A percentile compares a stretch with the other conserved stretches of the same genome.
Evolutionary conservation across 2,888 invertebrate species (phyloP).

Genomic region (Tachina lurida): DNA sequence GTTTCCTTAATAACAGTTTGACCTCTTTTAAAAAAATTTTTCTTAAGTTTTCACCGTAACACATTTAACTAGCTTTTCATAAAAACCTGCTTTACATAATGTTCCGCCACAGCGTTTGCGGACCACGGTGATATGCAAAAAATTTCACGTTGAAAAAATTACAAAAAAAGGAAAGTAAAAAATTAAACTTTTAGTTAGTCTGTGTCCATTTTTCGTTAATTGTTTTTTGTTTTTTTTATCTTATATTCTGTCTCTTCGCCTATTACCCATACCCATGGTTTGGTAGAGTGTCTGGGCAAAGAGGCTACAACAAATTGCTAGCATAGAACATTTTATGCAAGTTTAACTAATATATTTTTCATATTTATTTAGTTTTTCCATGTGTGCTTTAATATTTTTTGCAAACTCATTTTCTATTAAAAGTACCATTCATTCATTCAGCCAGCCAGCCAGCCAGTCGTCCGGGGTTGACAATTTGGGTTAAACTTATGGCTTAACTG

Average conservation of each 20-base stretch:
- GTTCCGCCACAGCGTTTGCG: conserved; percentile 6
- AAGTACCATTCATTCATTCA: too few species aligned
- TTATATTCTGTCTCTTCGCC: background rate
- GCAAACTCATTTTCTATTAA: conserved; percentile 52
- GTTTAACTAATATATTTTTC: conserved; percentile 31
- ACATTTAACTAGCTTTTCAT: background rate
- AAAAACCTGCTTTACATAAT: background rate
- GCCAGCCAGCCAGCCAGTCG: conserved; percentile 36
- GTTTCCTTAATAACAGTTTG: too few species aligned
- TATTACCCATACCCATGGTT: background rate
- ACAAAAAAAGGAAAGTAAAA: conserved; percentile 9
- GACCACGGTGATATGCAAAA: background rate
- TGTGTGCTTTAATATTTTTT: conserved; percentile 40
- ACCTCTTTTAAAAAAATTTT: too few species aligned
- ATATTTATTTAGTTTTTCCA: conserved; percentile 16
- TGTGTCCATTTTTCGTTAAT: conserved; percentile 52
- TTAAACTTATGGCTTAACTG: conserved; percentile 61
- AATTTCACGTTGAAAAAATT: background rate
- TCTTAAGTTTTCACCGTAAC: background rate
- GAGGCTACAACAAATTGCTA: conserved; percentile 2
- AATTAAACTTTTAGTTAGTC: conserved; percentile 42
- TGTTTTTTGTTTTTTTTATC: conserved; percentile 16
- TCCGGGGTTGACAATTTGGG: conserved; percentile 62
- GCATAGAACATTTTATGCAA: conserved; percentile 13
- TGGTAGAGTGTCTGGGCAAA: background rate